A percentile compares a stretch with the other conserved stretches of the same genome.
Conservation (phyloP, 2,113 vertebrate species). For the Perca flavescens region DNA sequence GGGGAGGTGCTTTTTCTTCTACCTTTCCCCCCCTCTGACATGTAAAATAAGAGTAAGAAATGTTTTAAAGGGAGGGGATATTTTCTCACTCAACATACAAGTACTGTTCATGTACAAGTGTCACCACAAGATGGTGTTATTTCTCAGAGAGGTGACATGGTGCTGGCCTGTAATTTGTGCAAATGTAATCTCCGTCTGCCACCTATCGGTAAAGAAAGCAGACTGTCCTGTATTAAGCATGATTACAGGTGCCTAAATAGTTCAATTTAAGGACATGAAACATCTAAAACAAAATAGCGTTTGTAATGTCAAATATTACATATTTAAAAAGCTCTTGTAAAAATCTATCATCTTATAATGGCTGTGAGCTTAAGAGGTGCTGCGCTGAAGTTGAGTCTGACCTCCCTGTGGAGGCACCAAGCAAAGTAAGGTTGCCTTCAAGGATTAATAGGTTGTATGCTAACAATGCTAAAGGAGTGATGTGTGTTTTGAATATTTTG, state of each 20-base stretch:
- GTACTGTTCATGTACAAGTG: conserved; percentile 5
- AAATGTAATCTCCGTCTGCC: conserved; percentile 35
- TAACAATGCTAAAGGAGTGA: not conserved
- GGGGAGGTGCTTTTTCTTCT: not conserved
- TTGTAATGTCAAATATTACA: not conserved
- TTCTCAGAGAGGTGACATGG: conserved; percentile 37
- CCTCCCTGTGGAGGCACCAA: not conserved
- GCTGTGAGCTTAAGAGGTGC: conserved; percentile 3
- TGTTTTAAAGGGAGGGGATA: not conserved
- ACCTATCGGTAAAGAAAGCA: conserved; percentile 30
- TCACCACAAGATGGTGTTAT: conserved; percentile 71
- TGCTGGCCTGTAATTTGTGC: not conserved
- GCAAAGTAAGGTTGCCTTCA: not conserved
- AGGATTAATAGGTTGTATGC: conserved; percentile 18
- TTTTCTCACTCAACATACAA: not conserved
- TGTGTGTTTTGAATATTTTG: not conserved
- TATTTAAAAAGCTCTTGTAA: conserved; percentile 10
- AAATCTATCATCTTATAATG: not conserved
- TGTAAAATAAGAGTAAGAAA: not conserved
- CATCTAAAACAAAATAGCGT: no score
- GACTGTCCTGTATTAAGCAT: not conserved
- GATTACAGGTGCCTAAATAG: not conserved
- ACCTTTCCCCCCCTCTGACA: not conserved
- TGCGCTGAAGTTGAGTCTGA: conserved; percentile 43
- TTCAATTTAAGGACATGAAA: not conserved